phyloP scores from a whole-genome alignment of 2,113 vertebrate genomes.

The Esox niger region DNA sequence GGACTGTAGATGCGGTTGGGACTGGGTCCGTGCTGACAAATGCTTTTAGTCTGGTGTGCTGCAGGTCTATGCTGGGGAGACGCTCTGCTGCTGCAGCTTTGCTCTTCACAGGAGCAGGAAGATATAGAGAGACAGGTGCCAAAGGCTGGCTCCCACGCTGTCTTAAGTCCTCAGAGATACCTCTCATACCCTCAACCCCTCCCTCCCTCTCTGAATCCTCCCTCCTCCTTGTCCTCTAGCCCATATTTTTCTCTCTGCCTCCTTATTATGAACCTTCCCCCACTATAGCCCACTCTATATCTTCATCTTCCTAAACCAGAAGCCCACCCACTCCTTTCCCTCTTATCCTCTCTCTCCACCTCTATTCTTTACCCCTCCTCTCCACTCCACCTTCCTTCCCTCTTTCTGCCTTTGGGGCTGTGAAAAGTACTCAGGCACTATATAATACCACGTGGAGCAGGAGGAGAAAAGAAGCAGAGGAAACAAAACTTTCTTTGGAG shows the following conservation, averaged over 20 bases:
- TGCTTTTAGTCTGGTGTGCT: neutral
- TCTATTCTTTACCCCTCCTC: neutral
- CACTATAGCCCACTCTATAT: neutral
- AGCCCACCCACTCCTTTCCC: neutral
- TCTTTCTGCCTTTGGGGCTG: conserved; percentile 24
- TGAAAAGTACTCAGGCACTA: conserved; percentile 39
- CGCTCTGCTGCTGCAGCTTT: too few species aligned
- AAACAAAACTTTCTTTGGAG: conserved; percentile 52
- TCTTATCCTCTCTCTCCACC: too few species aligned
- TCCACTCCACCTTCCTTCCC: neutral
- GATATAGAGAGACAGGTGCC: too few species aligned
- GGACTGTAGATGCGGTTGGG: too few species aligned
- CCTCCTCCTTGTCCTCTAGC: neutral
- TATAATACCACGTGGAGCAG: conserved; percentile 41
- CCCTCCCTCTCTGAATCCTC: neutral
- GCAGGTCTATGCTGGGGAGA: neutral
- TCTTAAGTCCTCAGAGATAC: neutral
- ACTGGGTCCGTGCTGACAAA: neutral
- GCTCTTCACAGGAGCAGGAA: too few species aligned
- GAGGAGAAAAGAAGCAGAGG: conserved; percentile 23
- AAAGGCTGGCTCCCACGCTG: neutral
- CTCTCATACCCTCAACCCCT: neutral
- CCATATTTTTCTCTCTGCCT: neutral
- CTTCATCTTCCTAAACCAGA: conserved; percentile 4
- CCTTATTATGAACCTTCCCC: neutral